Evolutionary conservation across 2,113 vertebrate genomes (phyloP).

Genomic region (Isurus oxyrinchus): DNA sequence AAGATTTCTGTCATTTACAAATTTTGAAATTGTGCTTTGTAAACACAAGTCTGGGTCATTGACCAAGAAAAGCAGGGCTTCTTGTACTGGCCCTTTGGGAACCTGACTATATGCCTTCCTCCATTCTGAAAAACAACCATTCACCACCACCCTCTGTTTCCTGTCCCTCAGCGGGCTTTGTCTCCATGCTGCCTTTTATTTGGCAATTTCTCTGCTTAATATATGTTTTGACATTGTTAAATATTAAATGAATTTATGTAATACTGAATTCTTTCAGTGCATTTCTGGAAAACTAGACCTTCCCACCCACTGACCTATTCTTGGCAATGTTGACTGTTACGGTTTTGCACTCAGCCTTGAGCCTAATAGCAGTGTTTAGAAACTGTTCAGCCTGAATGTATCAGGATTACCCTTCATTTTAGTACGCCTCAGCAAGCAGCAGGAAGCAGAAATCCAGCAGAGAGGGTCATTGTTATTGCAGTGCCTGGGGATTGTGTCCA

Average conservation of each 20-base stretch:
- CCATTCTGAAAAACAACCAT: neutral
- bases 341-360: neutral
- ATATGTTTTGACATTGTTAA: neutral
- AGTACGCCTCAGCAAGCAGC: neutral
- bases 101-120: neutral
- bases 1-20: neutral
- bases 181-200: neutral
- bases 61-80: neutral
- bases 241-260: neutral
- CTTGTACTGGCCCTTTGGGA: too few species aligned
- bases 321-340: constrained; percentile 5
- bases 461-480: neutral
- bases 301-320: neutral
- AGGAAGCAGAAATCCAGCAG: constrained; percentile 14
- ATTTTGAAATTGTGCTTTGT: neutral
- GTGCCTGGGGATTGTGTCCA: neutral
- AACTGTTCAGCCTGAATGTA: neutral
- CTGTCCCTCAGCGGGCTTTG: neutral
- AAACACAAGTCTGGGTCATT: neutral
- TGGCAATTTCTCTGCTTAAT: neutral
- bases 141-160: neutral
- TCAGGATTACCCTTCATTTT: neutral
- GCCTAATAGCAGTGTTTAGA: neutral
- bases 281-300: neutral
- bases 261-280: neutral